Base-by-base conservation (phyloP, 2,113 vertebrate species). In the Lophius piscatorius region DNA sequence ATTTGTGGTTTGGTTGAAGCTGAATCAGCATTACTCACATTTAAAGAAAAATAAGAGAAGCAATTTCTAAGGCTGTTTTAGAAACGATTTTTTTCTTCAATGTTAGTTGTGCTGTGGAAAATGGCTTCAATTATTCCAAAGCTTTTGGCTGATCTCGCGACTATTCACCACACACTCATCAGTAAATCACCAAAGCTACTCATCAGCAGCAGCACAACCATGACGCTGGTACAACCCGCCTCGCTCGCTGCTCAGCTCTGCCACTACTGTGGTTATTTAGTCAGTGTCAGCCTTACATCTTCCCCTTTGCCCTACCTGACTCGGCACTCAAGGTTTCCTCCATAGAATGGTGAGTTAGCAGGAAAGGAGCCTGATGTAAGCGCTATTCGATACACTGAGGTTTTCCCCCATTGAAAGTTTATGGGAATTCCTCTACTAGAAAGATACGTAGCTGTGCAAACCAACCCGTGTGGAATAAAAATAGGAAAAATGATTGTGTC, bases 361-460 rank as follows among this genome's bases (percentile, higher is more conserved):
- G 62, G 55, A 51, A 77, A 73, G 61, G 63, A 56, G 67, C 75
- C 82, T 83, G 81, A 74, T 74, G 85, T 84, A 88, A 87, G 87
- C 78, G 73, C 76, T 84, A 89, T 88, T 91, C 83, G 84, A 90
- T 89, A 85, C 81, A 64, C 33, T 84, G 86, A 85, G 86, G 81
- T 86, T 88, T 84, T 81, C 82, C 73, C 72, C 77, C 73, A 69
- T 63, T 72, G 60, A 68, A 76, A 78, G 74, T 59, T 74, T 77
- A 78, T 70, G 75, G 86, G 76, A 83, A 74, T 80, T 83, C 76
- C 78, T 85, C 68, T 4, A 36, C 71, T 55, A 57, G 84, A 63
- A 57, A 74, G 62, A 73, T 51, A 62, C 13, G 12, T 63, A 63
- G 72, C 71, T 57, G 51, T 56, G 74, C 74, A 63, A 68, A 83